A percentile compares a stretch with the other conserved stretches of the same genome.
Conservation (phyloP, 2,888 invertebrate species). For the Taenaris catops region DNA sequence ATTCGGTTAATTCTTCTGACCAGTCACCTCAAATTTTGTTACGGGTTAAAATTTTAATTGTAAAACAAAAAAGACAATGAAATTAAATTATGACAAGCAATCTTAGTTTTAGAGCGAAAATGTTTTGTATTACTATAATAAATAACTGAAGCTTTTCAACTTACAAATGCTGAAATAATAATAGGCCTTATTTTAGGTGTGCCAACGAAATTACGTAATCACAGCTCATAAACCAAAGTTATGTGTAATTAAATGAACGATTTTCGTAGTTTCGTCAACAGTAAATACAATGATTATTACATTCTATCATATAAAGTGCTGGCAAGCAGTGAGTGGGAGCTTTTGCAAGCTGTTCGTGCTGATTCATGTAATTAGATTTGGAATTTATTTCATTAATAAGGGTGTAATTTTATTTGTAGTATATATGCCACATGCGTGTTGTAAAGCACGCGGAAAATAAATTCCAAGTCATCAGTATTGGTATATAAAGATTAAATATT, state of each 20-base stretch:
- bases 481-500: slow-evolving; percentile 21
- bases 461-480: slow-evolving; percentile 30
- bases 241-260: slow-evolving; percentile 9
- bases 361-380: slow-evolving; percentile 36
- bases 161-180: slow-evolving; percentile 18
- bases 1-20: slow-evolving; percentile 33
- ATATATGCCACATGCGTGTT: not conserved
- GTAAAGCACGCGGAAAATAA: slow-evolving; percentile 31
- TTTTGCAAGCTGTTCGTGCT: slow-evolving; percentile 72
- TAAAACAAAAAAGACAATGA: too few species aligned
- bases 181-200: slow-evolving; percentile 4
- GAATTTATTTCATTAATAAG: slow-evolving; percentile 43
- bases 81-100: too few species aligned
- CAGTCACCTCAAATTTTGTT: slow-evolving; percentile 51
- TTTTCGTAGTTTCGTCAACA: slow-evolving; percentile 20
- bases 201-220: slow-evolving; percentile 18
- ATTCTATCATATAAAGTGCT: slow-evolving; percentile 38
- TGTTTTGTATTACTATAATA: too few species aligned
- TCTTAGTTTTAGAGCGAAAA: too few species aligned
- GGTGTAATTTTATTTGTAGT: not conserved
- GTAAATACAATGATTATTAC: slow-evolving; percentile 24
- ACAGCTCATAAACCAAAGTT: slow-evolving; percentile 25
- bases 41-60: slow-evolving; percentile 4
- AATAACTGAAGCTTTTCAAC: slow-evolving; percentile 13
- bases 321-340: slow-evolving; percentile 60